A percentile compares a stretch with the other conserved stretches of the same genome.
Evolutionary conservation across 2,797 vertebrate genomes (phyloP).

Genomic region (Pogoniulus pusillus): DNA sequence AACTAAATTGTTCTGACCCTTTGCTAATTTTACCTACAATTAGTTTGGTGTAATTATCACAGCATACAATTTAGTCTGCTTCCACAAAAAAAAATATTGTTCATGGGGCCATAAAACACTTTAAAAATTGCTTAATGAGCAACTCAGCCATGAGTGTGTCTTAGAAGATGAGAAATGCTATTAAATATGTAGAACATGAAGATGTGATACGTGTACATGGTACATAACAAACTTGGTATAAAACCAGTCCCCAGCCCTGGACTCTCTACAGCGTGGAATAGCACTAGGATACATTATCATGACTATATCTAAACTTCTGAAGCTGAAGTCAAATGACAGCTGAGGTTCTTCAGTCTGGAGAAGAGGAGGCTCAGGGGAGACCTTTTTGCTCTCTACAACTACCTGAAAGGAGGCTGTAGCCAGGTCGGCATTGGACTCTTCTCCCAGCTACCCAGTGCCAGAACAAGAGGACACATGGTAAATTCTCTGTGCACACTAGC

Average conservation of each 20-base stretch:
- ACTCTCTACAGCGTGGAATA: accelerated
- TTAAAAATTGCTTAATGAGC: slow-evolving; percentile 78
- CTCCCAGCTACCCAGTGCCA: no score
- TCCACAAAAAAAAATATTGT: slow-evolving; percentile 76
- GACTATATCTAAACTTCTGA: not conserved
- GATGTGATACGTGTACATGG: not conserved
- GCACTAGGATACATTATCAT: not conserved
- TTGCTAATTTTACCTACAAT: slow-evolving; percentile 78
- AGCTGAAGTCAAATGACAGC: not conserved
- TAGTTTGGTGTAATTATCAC: slow-evolving; percentile 78
- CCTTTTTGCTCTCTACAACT: no score
- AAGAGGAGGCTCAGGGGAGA: no score
- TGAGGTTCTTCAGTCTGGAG: no score
- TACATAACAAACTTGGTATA: not conserved
- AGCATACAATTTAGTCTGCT: slow-evolving; percentile 72
- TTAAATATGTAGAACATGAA: slow-evolving; percentile 43
- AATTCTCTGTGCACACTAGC: not conserved
- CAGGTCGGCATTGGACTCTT: no score
- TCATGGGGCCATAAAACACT: slow-evolving; percentile 74
- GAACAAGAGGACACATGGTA: not conserved
- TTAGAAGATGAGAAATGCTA: slow-evolving; percentile 56
- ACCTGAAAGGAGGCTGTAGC: no score
- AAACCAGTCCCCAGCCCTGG: not conserved
- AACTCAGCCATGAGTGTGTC: slow-evolving; percentile 66
- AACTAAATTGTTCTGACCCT: slow-evolving; percentile 62